Evolutionary conservation across 2,113 vertebrate species (phyloP).

Genomic region (Puntigrus tetrazona): DNA sequence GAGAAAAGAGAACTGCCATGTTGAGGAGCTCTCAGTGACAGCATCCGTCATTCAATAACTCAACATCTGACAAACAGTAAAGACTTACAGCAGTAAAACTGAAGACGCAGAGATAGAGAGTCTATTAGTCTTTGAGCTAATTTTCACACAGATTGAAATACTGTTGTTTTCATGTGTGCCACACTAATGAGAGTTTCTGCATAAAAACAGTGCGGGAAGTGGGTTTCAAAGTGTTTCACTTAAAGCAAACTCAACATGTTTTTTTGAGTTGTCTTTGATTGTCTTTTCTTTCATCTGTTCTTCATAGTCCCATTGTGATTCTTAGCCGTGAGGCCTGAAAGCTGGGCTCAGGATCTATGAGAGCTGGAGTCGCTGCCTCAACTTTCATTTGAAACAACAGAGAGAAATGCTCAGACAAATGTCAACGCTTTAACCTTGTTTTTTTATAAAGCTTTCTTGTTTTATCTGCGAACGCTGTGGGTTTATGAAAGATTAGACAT

Average conservation of each 20-base stretch:
- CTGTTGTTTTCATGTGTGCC: conserved; percentile 31
- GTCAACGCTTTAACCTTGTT: conserved; percentile 13
- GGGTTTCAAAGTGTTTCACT: conserved; percentile 39
- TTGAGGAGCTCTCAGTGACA: not conserved
- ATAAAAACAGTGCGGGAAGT: not conserved
- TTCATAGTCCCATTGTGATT: conserved; percentile 10
- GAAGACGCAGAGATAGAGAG: not conserved
- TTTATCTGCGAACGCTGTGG: not conserved
- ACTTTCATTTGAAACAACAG: conserved; percentile 17
- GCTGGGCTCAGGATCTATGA: not conserved
- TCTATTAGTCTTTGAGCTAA: conserved; percentile 19
- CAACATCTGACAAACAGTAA: not conserved
- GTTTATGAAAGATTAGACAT: not conserved
- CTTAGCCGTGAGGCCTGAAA: not conserved
- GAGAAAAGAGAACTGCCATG: not conserved
- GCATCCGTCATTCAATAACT: conserved; percentile 7
- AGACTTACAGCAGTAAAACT: not conserved
- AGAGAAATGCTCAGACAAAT: not conserved
- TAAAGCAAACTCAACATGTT: conserved; percentile 35
- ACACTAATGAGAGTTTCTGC: conserved; percentile 27
- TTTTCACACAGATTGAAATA: conserved; percentile 34
- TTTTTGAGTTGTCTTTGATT: conserved; percentile 43
- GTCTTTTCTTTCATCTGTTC: conserved; percentile 46
- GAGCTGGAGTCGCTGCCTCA: conserved; percentile 16
- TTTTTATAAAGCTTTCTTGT: not conserved